Evolutionary conservation across 2,797 vertebrate species (phyloP), one percentile per base, ranked within the genome.

Genomic region (Nothura maculosa): DNA sequence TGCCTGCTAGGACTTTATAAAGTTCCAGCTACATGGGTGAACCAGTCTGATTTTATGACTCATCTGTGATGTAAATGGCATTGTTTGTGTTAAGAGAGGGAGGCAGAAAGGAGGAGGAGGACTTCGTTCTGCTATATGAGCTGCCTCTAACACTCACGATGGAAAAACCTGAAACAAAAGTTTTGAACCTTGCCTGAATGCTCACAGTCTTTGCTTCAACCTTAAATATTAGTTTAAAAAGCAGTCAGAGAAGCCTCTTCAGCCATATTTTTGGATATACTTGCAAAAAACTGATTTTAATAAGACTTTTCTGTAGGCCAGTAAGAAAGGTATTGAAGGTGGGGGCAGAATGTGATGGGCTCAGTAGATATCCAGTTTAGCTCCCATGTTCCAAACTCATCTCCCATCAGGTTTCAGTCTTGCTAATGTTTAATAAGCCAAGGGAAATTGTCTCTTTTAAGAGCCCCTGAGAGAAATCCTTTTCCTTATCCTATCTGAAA

Each of bases 141-240:
- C 32, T 54, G 8, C 34, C n/a, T 54, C 0, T 7, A 64, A 48
- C 70, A 24, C 30, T 12, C 0, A 0, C 0, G 7, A 34, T 38
- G 27, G 27, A 66, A 62, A 73, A 73, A 38, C 18, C 36, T 15
- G 40, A 67, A 40, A 48, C 27, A 38, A 30, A 52, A 54, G 38
- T 77, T 57, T 82, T 27, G 82, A 77, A 73, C 17, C 34, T 67
- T 64, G 20, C 24, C 36, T 40, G 40, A 55, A 32, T 55, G 38
- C 30, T 64, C 21, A 42, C 14, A 38, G 43, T 12, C 79, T 21
- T 36, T 32, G 63, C 11, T 17, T 64, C n/a, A 76, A 43, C 60
- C 0, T 0, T 34, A 17, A 77, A 6, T 12, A 27, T 85, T 43
- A 43, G 62, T 50, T 11, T 40, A 54, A 76, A 76, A 81, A 27